Evolutionary conservation across 2,797 vertebrate species (phyloP).

Genomic region (Liparis tanakae): DNA sequence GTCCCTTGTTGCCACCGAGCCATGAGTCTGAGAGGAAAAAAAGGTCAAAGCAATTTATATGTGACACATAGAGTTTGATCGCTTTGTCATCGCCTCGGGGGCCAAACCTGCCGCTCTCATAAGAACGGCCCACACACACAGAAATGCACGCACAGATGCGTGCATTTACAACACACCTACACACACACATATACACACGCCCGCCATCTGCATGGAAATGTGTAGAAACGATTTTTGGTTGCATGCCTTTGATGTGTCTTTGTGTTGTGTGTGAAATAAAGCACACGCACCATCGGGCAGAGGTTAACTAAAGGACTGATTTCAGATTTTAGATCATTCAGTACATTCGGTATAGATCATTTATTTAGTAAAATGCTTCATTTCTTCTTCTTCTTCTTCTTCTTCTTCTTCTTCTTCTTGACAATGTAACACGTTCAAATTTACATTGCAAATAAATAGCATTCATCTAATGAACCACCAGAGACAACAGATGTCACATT

Average conservation of each 20-base stretch:
- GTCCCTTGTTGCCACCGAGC: constrained; percentile 82
- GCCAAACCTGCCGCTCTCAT: constrained; percentile 73
- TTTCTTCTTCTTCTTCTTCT: too few species aligned
- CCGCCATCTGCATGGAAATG: constrained; percentile 62
- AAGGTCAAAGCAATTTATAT: constrained; percentile 91
- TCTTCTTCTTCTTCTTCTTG: too few species aligned
- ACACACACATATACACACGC: neutral
- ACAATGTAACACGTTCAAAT: neutral
- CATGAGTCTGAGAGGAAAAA: constrained; percentile 79
- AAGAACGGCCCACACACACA: constrained; percentile 37
- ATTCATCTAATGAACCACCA: constrained; percentile 10
- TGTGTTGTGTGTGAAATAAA: constrained; percentile 44
- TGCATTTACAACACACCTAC: neutral
- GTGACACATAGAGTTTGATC: constrained; percentile 86
- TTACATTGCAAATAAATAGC: neutral
- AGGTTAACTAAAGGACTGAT: constrained; percentile 52
- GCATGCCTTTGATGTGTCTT: constrained; percentile 55
- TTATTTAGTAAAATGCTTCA: neutral
- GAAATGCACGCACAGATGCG: constrained; percentile 12
- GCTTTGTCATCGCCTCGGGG: constrained; percentile 86
- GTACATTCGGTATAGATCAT: neutral
- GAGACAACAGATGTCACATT: constrained; percentile 7
- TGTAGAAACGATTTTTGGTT: constrained; percentile 46
- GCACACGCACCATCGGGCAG: constrained; percentile 11
- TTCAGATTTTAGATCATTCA: constrained; percentile 16